Evolutionary conservation across 2,888 invertebrate species (phyloP).

Genomic region (Leistus spinibarbis): DNA sequence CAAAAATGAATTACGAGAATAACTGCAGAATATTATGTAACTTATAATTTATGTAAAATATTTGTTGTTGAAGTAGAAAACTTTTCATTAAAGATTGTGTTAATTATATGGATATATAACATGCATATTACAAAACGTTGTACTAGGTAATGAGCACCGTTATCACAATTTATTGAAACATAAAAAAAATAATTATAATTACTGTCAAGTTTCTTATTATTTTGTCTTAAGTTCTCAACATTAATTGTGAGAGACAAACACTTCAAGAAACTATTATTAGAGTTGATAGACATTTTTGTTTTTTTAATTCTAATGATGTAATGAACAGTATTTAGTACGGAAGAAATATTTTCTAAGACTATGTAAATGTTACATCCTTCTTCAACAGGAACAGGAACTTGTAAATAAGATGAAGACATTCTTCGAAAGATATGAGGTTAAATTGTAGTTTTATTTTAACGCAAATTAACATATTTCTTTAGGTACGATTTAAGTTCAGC

Average conservation of each 20-base stretch:
- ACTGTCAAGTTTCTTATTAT: neutral
- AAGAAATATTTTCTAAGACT: neutral
- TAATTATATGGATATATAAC: neutral
- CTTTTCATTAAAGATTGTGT: constrained; percentile 2
- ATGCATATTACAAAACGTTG: neutral
- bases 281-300: too few species aligned
- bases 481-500: too few species aligned
- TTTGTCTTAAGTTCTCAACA: neutral
- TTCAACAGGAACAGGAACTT: neutral
- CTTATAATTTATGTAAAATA: constrained; percentile 1
- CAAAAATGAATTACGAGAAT: neutral
- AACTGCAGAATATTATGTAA: neutral
- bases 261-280: neutral
- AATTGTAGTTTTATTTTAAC: neutral
- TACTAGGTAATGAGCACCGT: neutral
- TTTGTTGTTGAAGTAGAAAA: constrained; percentile 2
- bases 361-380: neutral
- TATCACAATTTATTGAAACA: neutral
- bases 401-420: neutral
- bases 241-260: neutral
- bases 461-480: too few species aligned
- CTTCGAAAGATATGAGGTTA: neutral
- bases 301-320: neutral
- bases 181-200: constrained; percentile 1
- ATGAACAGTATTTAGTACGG: neutral